Evolutionary conservation across 2,888 invertebrate species (phyloP).

Genomic region (Lathronympha strigana): DNA sequence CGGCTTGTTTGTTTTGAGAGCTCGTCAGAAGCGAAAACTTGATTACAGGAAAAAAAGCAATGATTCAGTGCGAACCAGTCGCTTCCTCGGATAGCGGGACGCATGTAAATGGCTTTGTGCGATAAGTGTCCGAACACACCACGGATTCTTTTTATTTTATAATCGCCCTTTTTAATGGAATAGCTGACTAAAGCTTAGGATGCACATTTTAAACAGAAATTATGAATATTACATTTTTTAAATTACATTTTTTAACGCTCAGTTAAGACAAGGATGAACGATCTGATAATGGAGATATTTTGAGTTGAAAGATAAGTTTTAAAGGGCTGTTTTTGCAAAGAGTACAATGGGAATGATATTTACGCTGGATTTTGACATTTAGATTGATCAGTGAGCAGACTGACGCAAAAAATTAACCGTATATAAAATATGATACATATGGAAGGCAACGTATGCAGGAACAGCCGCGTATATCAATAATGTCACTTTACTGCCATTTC

Average conservation of each 20-base stretch:
- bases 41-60: constrained; percentile 74
- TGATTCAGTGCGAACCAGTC: constrained; percentile 68
- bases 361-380: not conserved
- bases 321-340: not conserved
- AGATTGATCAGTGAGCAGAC: not conserved
- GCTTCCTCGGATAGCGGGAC: constrained; percentile 75
- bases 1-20: constrained; percentile 75
- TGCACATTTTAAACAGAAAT: not conserved
- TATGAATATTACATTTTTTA: not conserved
- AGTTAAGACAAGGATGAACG: constrained; percentile 17
- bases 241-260: not conserved
- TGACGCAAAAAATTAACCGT: not conserved
- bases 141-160: constrained; percentile 22
- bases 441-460: not conserved
- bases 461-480: not conserved
- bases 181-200: not conserved
- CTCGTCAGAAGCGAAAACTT: constrained; percentile 69
- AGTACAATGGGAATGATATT: not conserved
- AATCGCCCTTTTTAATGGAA: constrained; percentile 18
- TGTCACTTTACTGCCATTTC: not conserved
- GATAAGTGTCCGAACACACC: constrained; percentile 50
- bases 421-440: not conserved
- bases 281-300: constrained; percentile 15
- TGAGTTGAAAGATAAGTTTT: constrained; percentile 15
- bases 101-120: constrained; percentile 71